phyloP scores from a whole-genome alignment of 2,113 vertebrate genomes.

The Ailurus styani region DNA sequence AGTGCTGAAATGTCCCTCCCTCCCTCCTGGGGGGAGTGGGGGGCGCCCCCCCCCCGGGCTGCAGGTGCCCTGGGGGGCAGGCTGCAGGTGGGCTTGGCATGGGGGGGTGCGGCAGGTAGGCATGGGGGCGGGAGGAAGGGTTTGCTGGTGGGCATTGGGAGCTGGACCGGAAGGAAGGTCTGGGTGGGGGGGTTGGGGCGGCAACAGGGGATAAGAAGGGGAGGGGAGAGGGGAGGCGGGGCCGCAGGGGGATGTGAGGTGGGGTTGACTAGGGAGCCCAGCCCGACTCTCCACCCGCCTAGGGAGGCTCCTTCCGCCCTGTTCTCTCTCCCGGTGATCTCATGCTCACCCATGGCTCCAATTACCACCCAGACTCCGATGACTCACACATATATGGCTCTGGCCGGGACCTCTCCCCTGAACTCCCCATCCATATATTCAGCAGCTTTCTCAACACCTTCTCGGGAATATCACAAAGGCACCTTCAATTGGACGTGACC shows the following conservation, averaged over 20 bases:
- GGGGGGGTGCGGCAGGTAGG: no score
- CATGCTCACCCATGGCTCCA: not conserved
- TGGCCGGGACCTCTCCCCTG: not conserved
- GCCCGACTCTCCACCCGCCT: not conserved
- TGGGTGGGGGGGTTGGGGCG: no score
- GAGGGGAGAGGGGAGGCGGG: not conserved
- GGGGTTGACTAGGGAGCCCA: not conserved
- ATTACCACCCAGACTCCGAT: accelerated
- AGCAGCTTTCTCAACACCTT: not conserved
- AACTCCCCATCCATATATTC: accelerated
- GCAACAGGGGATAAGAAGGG: accelerated
- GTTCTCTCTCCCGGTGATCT: not conserved
- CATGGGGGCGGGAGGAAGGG: no score
- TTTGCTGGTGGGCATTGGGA: no score
- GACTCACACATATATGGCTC: not conserved
- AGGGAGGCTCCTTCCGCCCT: not conserved
- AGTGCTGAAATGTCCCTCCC: slow-evolving; percentile 50
- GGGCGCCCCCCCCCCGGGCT: accelerated
- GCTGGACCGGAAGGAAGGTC: no score
- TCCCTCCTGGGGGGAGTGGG: not conserved
- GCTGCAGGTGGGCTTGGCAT: no score
- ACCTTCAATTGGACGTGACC: not conserved
- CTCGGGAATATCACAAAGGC: not conserved
- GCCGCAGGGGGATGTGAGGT: not conserved
- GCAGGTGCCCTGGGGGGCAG: not conserved